phyloP scores from a whole-genome alignment of 2,888 invertebrate genomes.

The Nysson spinosus region DNA sequence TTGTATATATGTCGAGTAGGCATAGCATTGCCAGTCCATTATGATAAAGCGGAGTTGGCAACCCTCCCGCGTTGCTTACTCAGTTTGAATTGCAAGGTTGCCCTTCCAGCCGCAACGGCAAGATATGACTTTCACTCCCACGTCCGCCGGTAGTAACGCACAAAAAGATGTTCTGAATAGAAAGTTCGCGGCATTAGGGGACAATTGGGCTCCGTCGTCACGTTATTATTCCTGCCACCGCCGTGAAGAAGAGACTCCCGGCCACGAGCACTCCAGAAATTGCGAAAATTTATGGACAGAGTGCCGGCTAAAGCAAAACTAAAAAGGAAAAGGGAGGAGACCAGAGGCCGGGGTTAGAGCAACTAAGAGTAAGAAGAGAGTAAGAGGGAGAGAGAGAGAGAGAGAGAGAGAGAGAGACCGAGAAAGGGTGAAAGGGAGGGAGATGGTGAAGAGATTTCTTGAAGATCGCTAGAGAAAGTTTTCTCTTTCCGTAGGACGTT shows the following conservation, averaged over 20 bases:
- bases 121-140: conserved; percentile 66
- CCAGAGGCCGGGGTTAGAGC: no score
- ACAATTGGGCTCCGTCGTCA: conserved; percentile 70
- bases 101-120: conserved; percentile 54
- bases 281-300: conserved; percentile 66
- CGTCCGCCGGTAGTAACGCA: conserved; percentile 63
- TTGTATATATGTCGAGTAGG: conserved; percentile 49
- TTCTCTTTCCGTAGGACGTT: conserved; percentile 50
- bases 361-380: no score
- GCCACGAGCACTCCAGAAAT: conserved; percentile 64
- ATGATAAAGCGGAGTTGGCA: conserved; percentile 65
- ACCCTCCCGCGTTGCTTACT: conserved; percentile 63
- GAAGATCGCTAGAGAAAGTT: conserved; percentile 52
- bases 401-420: conserved; percentile 12
- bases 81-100: conserved; percentile 63
- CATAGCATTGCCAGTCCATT: conserved; percentile 60
- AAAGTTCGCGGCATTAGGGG: conserved; percentile 70
- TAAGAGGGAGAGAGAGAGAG: conserved; percentile 3
- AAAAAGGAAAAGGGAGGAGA: conserved; percentile 5
- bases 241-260: conserved; percentile 22
- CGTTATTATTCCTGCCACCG: conserved; percentile 67
- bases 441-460: conserved; percentile 30
- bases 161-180: conserved; percentile 69
- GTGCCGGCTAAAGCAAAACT: conserved; percentile 6
- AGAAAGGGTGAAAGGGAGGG: conserved; percentile 19